These are phyloP conservation scores for Hippopotamyrus pictus DNA, from an alignment of 2,797 vertebrate genomes.

Conservation along the genomic window DNA sequence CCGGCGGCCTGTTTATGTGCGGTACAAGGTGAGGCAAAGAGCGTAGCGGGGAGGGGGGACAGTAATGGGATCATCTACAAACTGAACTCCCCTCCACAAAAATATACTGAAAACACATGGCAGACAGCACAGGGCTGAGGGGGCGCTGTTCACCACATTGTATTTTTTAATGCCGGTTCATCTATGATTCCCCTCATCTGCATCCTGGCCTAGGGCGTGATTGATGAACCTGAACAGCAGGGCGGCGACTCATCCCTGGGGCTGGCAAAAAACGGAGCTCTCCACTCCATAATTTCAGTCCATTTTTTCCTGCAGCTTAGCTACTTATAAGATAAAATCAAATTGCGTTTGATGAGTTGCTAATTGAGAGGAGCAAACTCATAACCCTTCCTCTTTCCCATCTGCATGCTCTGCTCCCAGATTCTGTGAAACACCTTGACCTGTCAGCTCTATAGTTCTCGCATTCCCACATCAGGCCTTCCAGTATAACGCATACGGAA, in stretches of 20 bases:
- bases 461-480: not conserved
- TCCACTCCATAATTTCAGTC: not conserved
- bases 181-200: not conserved
- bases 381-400: not conserved
- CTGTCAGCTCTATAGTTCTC: not conserved
- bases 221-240: not conserved
- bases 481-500: not conserved
- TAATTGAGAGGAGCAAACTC: slow-evolving; percentile 9
- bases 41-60: too few relatives aligned
- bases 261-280: not conserved
- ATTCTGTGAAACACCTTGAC: not conserved
- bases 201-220: not conserved
- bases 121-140: not conserved
- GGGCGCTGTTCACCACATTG: slow-evolving; percentile 4
- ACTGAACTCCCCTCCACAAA: not conserved
- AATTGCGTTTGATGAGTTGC: slow-evolving; percentile 6
- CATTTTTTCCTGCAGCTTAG: not conserved
- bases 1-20: not conserved
- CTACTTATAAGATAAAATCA: not conserved
- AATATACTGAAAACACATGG: slow-evolving; percentile 2
- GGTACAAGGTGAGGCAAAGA: not conserved
- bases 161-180: not conserved
- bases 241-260: not conserved
- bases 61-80: not conserved
- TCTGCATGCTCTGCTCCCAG: not conserved